Conservation (phyloP, 30 jellyfish, hydroid and myxozoan genomes). For the Cassiopea andromeda region DNA sequence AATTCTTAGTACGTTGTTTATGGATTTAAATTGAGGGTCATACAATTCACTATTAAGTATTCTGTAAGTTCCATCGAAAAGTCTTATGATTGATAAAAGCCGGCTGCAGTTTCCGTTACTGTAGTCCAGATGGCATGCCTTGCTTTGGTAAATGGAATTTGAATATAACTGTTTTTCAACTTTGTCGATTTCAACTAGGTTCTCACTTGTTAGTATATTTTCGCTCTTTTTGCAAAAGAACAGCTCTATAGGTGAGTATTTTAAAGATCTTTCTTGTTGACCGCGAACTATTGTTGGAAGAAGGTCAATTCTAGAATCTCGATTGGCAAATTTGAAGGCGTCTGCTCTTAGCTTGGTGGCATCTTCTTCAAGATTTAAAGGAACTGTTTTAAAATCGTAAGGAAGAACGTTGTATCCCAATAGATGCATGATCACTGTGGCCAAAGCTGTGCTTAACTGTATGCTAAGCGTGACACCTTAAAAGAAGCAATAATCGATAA, state of each 20-base stretch:
- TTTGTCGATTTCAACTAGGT: constrained; percentile 52
- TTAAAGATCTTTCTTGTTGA: constrained; percentile 85
- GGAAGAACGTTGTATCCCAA: constrained; percentile 85
- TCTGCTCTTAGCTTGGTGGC: constrained; percentile 93
- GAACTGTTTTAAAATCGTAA: constrained; percentile 89
- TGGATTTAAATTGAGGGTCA: constrained; percentile 77
- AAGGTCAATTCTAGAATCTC: constrained; percentile 79
- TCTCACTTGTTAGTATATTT: constrained; percentile 53
- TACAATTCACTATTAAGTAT: constrained; percentile 36
- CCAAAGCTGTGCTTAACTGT: constrained; percentile 73
- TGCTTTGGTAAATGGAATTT: constrained; percentile 48
- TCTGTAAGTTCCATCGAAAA: constrained; percentile 85
- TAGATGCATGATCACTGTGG: constrained; percentile 75
- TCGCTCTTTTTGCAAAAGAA: constrained; percentile 37
- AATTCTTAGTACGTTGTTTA: constrained; percentile 36
- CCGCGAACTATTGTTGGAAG: constrained; percentile 81
- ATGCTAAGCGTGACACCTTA: constrained; percentile 76
- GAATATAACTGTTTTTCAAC: constrained; percentile 63
- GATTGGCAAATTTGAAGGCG: constrained; percentile 89
- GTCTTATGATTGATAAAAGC: constrained; percentile 78
- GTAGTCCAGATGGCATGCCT: constrained; percentile 60
- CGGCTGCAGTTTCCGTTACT: constrained; percentile 57
- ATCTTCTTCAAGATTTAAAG: constrained; percentile 89
- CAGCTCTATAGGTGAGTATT: constrained; percentile 85
- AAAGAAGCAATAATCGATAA: background rate